Base-by-base conservation (phyloP, 2,888 invertebrate species). In the Apotomis betuletana region DNA sequence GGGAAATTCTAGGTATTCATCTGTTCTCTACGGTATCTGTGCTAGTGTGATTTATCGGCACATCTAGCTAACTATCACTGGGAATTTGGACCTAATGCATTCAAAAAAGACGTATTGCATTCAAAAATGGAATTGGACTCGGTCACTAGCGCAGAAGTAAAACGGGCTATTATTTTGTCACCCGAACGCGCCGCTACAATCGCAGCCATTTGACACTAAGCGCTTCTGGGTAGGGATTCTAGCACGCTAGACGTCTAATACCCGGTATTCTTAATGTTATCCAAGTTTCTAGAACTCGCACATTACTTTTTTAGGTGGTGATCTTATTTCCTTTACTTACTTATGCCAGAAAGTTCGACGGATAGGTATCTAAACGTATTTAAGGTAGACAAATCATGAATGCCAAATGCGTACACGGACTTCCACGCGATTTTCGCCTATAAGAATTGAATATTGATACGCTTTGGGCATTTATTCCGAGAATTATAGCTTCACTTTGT, bases 161-260 rank as follows among this genome's bases (percentile, higher is more conserved):
- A 59, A 60, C 54, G 60, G 57, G 27, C 49, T 58, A 68, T 71
- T 62, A 67, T 68, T 27, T 70, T 67, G 72, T 70, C 69, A 74
- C 69, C 44, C 54, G 77, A 77, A 74, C 75, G 70, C 58, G 67
- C 64, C 69, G 74, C 64, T 64, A 78, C 80, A 81, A 79, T 78
- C 72, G 78, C 3, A 77, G 68, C 69, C 61, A 70, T 63, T 65
- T 67, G 89, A 90, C 81, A 81, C 86, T 73, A 61, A 73, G 70
- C 69, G 69, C 83, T 90, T 90, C 90, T 86, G 83, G 83, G 90
- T 90, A 90, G 75, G 74, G 77, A 83, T 84, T 83, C 86, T 88
- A 90, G 87, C 77, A 77, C 77, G 76, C 84, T 87, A 87, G 87
- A 84, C 82, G 73, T 80, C 82, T 85, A 83, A 83, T 85, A 83